Evolutionary conservation across 2,888 invertebrate species (phyloP).

Genomic region (Hetaerina titia): DNA sequence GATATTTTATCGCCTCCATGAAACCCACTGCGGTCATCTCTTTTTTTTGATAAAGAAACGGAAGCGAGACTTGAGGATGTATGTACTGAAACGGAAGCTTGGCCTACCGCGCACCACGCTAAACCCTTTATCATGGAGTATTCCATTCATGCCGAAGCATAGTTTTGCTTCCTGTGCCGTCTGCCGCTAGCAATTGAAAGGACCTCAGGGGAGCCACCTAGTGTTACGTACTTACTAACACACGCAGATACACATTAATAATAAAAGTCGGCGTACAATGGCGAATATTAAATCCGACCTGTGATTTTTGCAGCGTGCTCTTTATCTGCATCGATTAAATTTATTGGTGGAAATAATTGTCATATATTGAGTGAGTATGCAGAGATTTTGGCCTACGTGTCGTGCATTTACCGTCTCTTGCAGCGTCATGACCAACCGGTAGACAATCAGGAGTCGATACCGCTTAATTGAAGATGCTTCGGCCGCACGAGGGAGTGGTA

Average conservation of each 20-base stretch:
- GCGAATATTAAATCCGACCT: no score
- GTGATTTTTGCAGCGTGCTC: no score
- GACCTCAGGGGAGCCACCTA: neutral
- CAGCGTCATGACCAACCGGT: neutral
- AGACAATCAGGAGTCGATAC: neutral
- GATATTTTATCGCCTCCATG: neutral
- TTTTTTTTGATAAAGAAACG: neutral
- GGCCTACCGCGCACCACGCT: neutral
- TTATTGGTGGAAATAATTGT: no score
- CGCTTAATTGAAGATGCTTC: neutral
- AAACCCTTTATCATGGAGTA: neutral
- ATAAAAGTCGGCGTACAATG: no score
- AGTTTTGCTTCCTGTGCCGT: neutral
- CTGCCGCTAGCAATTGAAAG: neutral
- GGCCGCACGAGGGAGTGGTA: neutral
- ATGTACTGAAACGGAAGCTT: neutral
- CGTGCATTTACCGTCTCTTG: neutral
- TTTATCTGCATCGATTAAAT: no score
- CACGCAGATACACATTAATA: no score
- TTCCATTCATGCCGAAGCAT: constrained; percentile 3
- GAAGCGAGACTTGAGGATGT: neutral
- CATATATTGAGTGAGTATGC: no score
- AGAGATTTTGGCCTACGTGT: no score
- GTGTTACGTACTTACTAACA: no score
- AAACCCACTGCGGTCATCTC: neutral